Conservation (phyloP, 2,113 vertebrate species). For the Ivindomyrus marchei region DNA sequence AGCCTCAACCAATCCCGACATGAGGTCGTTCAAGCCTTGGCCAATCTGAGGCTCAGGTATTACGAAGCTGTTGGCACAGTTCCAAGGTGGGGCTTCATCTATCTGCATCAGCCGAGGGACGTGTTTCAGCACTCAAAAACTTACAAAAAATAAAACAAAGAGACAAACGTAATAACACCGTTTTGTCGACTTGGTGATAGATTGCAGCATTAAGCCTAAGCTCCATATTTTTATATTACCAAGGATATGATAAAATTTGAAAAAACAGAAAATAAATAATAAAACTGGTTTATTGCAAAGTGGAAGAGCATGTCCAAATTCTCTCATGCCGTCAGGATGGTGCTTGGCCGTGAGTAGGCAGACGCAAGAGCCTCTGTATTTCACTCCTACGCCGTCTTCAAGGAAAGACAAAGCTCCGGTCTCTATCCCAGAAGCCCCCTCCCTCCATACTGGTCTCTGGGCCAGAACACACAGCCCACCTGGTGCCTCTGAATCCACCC, state of each 20-base stretch:
- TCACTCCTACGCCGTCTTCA: slow-evolving; percentile 1
- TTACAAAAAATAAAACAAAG: not conserved
- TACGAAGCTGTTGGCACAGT: not conserved
- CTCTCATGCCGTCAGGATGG: not conserved
- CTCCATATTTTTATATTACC: not conserved
- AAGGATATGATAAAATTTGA: not conserved
- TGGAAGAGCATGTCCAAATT: not conserved
- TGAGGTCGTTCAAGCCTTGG: not conserved
- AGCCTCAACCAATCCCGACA: not conserved
- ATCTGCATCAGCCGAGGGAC: not conserved
- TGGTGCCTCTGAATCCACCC: not conserved
- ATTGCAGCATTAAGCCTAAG: slow-evolving; percentile 5
- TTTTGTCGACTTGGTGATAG: not conserved
- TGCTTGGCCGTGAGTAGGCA: not conserved
- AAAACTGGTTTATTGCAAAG: not conserved
- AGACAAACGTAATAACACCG: not conserved
- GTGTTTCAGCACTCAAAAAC: not conserved
- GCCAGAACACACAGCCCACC: not conserved
- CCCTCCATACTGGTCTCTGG: not conserved
- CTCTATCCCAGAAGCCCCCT: not conserved
- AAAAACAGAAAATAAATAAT: slow-evolving; percentile 3
- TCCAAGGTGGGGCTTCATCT: not conserved
- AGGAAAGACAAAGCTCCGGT: not conserved
- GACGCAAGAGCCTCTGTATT: not conserved
- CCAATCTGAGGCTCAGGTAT: not conserved